Percentiles rank a stretch among this genome's conserved stretches.
These are phyloP conservation scores for Aethina tumida DNA, from an alignment of 1,140 invertebrate genomes.

Conservation along the genomic window DNA sequence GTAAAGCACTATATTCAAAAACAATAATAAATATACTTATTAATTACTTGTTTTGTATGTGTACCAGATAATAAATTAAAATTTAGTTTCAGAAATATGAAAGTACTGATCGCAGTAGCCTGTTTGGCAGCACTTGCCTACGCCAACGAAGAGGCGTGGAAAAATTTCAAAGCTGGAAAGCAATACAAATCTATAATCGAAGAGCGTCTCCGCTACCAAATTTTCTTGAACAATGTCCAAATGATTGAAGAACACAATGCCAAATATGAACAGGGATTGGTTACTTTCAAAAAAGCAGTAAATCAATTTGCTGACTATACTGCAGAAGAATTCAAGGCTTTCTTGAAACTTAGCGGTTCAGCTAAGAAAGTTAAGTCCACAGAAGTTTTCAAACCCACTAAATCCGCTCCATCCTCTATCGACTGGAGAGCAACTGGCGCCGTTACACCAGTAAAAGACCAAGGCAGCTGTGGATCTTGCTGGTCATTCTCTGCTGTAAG, in stretches of 20 bases:
- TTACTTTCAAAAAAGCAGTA: slow-evolving; percentile 53
- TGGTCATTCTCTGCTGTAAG: slow-evolving; percentile 45
- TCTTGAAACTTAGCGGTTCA: slow-evolving; percentile 66
- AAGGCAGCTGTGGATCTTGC: slow-evolving; percentile 38
- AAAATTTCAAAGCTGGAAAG: too few species aligned
- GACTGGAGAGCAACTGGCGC: slow-evolving; percentile 29
- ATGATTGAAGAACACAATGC: slow-evolving; percentile 77
- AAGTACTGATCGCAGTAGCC: too few species aligned
- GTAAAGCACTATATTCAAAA: too few species aligned
- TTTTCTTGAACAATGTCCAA: slow-evolving; percentile 74
- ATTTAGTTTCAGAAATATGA: too few species aligned
- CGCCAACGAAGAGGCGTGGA: too few species aligned
- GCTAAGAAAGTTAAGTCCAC: slow-evolving; percentile 40
- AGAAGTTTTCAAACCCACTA: slow-evolving; percentile 1
- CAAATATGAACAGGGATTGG: slow-evolving; percentile 51
- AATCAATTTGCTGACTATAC: slow-evolving; percentile 81
- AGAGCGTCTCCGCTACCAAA: slow-evolving; percentile 58
- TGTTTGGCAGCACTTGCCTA: too few species aligned
- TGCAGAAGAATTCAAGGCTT: slow-evolving; percentile 60
- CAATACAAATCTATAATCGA: too few species aligned
- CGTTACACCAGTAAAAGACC: slow-evolving; percentile 27
- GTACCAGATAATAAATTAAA: too few species aligned
- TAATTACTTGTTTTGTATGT: too few species aligned
- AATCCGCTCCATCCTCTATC: slow-evolving; percentile 15
- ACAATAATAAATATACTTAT: too few species aligned